phyloP scores from a whole-genome alignment of 2,113 vertebrate species.

The Gasterosteus aculeatus region DNA sequence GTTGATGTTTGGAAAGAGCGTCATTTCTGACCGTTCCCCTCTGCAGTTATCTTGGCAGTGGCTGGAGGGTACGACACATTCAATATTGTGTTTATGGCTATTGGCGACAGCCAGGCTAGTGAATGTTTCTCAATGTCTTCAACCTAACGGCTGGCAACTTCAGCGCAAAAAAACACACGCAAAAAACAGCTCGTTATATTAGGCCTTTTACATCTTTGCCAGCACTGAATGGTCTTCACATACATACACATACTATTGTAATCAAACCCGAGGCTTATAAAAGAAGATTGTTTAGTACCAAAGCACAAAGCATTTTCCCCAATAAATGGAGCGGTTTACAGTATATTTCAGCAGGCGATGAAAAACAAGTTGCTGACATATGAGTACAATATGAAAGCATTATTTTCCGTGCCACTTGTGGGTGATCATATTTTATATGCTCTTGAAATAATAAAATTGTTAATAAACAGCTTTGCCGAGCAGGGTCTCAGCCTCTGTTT shows the following conservation, averaged over 20 bases:
- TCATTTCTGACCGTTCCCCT: slow-evolving; percentile 59
- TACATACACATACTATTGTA: slow-evolving; percentile 44
- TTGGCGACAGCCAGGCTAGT: slow-evolving; percentile 64
- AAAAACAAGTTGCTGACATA: slow-evolving; percentile 49
- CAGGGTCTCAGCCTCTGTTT: slow-evolving; percentile 19
- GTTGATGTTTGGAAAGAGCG: slow-evolving; percentile 63
- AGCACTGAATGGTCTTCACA: slow-evolving; percentile 48
- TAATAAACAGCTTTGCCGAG: slow-evolving; percentile 41
- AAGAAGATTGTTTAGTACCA: slow-evolving; percentile 41
- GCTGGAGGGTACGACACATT: slow-evolving; percentile 72
- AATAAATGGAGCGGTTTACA: slow-evolving; percentile 42
- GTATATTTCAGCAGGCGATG: slow-evolving; percentile 30
- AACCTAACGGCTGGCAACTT: slow-evolving; percentile 60
- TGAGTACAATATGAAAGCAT: slow-evolving; percentile 38
- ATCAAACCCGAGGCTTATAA: slow-evolving; percentile 51
- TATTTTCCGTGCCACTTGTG: slow-evolving; percentile 49
- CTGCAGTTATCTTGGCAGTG: slow-evolving; percentile 70
- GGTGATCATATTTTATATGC: slow-evolving; percentile 51
- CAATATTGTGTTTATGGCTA: slow-evolving; percentile 77
- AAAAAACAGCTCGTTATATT: slow-evolving; percentile 63
- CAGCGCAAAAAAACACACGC: slow-evolving; percentile 37
- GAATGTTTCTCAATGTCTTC: slow-evolving; percentile 68
- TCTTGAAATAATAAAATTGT: slow-evolving; percentile 37
- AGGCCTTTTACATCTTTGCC: slow-evolving; percentile 57
- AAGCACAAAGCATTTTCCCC: slow-evolving; percentile 32